Conservation (phyloP, 2,113 vertebrate species). For the Smithornis capensis region DNA sequence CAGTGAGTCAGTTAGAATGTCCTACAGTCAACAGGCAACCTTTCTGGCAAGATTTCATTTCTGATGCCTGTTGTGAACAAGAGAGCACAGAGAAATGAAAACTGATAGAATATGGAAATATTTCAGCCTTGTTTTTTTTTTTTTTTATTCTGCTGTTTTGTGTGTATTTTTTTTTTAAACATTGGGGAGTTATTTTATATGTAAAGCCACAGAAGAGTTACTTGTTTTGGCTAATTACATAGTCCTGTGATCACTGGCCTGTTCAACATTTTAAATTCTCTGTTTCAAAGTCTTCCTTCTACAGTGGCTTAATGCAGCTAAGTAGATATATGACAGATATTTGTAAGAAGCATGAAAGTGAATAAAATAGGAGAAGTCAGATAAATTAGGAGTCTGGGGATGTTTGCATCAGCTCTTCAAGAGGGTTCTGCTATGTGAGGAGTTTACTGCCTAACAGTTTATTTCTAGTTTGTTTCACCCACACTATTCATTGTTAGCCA, state of each 20-base stretch:
- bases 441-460: constrained; percentile 18
- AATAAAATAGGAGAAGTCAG: constrained; percentile 62
- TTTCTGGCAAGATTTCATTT: neutral
- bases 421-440: constrained; percentile 3
- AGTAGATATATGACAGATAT: constrained; percentile 60
- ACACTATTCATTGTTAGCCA: neutral
- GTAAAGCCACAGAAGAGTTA: neutral
- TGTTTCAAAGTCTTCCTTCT: constrained; percentile 44
- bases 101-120: neutral
- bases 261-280: constrained; percentile 42
- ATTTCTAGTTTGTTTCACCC: constrained; percentile 11
- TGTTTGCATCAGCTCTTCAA: neutral
- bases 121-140: neutral
- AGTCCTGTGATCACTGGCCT: constrained; percentile 43
- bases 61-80: neutral
- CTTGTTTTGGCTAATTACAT: constrained; percentile 48
- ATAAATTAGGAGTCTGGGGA: constrained; percentile 66
- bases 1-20: neutral
- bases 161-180: neutral
- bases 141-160: neutral
- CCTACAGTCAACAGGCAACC: neutral
- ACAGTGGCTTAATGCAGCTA: constrained; percentile 24
- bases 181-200: neutral
- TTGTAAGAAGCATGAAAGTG: constrained; percentile 62
- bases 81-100: neutral